Evolutionary conservation across 2,113 vertebrate species (phyloP).

Genomic region (Ptilonorhynchus violaceus): DNA sequence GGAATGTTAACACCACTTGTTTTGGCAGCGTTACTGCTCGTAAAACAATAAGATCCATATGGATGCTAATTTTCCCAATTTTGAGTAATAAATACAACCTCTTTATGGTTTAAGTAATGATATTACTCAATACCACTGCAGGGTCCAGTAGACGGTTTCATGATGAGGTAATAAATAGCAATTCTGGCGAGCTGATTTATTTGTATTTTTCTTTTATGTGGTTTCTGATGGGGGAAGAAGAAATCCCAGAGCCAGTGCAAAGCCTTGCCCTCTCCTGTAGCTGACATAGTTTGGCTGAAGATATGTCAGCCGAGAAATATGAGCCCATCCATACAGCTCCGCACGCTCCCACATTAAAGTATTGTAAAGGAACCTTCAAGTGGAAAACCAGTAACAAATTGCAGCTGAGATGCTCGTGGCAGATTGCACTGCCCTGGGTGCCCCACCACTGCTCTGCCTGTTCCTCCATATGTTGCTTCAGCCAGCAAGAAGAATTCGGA

Average conservation of each 20-base stretch:
- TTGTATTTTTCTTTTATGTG: constrained; percentile 64
- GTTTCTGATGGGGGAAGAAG: constrained; percentile 48
- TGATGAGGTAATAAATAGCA: constrained; percentile 62
- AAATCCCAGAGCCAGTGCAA: constrained; percentile 44
- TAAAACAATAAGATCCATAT: constrained; percentile 66
- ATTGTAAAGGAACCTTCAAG: constrained; percentile 38
- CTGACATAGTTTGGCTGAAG: constrained; percentile 61
- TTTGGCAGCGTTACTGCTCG: constrained; percentile 36
- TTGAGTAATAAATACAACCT: constrained; percentile 46
- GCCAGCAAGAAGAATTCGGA: not conserved
- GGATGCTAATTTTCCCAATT: constrained; percentile 64
- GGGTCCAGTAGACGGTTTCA: constrained; percentile 46
- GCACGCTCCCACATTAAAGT: constrained; percentile 62
- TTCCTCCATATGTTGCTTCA: not conserved
- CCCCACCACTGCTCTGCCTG: not conserved
- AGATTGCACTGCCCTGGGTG: not conserved
- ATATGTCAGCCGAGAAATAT: constrained; percentile 62
- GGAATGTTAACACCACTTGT: constrained; percentile 64
- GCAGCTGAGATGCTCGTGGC: constrained; percentile 37
- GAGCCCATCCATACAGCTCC: constrained; percentile 37
- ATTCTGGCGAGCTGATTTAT: constrained; percentile 57
- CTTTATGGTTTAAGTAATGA: constrained; percentile 55
- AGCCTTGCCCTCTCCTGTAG: constrained; percentile 59
- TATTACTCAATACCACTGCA: constrained; percentile 61
- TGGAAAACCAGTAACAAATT: constrained; percentile 64